A percentile compares a stretch with the other conserved stretches of the same genome.
These are phyloP conservation scores for Monodelphis domestica DNA, from an alignment of 2,797 vertebrate species.

Conservation along the genomic window DNA sequence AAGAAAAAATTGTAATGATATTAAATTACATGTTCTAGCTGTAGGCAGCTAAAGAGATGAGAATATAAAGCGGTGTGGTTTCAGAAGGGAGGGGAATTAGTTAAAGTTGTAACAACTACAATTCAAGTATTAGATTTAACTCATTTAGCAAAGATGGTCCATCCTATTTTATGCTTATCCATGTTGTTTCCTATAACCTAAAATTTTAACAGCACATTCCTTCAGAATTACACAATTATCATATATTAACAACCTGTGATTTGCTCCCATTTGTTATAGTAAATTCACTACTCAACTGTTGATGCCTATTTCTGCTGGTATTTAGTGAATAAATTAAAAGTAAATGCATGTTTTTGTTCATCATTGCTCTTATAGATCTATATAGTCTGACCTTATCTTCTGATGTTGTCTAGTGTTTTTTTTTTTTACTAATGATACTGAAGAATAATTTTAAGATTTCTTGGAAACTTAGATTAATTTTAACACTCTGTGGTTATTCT, in stretches of 20 bases:
- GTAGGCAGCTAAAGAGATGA: neutral
- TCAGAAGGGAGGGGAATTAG: neutral
- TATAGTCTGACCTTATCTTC: too few relatives aligned
- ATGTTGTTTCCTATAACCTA: conserved; percentile 90
- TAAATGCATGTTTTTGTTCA: neutral
- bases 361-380: neutral
- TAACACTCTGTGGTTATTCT: neutral
- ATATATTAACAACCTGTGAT: conserved; percentile 84
- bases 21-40: conserved; percentile 27
- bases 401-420: too few relatives aligned
- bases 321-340: neutral
- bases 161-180: conserved; percentile 84
- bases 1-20: neutral
- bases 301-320: conserved; percentile 32
- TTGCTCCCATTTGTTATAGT: conserved; percentile 19
- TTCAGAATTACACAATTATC: conserved; percentile 90
- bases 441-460: neutral
- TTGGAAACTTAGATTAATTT: neutral
- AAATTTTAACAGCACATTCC: conserved; percentile 85
- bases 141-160: conserved; percentile 83
- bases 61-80: neutral
- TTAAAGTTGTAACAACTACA: neutral
- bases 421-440: neutral
- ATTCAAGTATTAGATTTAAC: conserved; percentile 43
- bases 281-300: neutral